Evolutionary conservation across 2,113 vertebrate species (phyloP).

Genomic region (Hyla sarda): DNA sequence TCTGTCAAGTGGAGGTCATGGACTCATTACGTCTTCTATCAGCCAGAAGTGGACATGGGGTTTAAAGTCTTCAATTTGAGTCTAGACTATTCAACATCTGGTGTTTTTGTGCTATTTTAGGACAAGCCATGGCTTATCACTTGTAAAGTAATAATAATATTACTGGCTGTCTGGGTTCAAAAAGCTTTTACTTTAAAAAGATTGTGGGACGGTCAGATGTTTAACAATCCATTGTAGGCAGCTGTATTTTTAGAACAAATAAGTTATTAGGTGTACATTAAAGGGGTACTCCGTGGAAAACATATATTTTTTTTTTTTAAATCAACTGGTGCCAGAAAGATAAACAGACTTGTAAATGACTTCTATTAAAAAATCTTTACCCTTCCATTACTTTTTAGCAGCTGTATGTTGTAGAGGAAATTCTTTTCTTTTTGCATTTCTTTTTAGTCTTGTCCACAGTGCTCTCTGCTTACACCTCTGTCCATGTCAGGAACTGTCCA

Average conservation of each 20-base stretch:
- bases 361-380: too few species aligned
- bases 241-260: neutral
- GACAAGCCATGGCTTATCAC: neutral
- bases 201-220: neutral
- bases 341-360: too few species aligned
- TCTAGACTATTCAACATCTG: neutral
- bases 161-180: neutral
- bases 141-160: neutral
- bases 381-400: too few species aligned
- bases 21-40: neutral
- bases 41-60: neutral
- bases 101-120: neutral
- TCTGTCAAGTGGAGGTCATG: slow-evolving; percentile 2
- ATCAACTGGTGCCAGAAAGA: too few species aligned
- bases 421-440: too few species aligned
- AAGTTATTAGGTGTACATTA: too few species aligned
- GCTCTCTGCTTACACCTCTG: too few species aligned
- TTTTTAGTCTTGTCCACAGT: too few species aligned
- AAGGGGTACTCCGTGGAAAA: too few species aligned
- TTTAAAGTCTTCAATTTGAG: neutral
- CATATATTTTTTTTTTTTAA: too few species aligned
- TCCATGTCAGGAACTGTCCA: too few species aligned
- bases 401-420: too few species aligned
- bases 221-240: neutral
- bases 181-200: neutral